Evolutionary conservation across 2,888 invertebrate genomes (phyloP), one percentile per base, ranked within the genome.

Genomic region (Sesia bembeciformis): DNA sequence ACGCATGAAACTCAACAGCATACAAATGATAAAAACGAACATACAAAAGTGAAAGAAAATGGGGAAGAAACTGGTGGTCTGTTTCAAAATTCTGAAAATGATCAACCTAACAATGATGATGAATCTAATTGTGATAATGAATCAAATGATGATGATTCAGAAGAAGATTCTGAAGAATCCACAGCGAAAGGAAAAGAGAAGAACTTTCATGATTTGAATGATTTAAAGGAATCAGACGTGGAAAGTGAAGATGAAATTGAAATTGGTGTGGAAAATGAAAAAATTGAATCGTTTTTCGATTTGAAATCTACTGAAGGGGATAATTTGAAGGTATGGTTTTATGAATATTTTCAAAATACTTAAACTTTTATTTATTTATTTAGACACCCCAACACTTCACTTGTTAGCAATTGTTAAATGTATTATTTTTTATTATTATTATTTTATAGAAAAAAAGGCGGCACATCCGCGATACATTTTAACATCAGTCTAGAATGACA

Each of bases 151-250:
- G 52, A 49, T 39, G 53, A 49, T 59, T 65, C 78, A 43, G 66
- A 67, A 57, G 64, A 55, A 40, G 51, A 60, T 41, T 58, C 55
- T 5, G 56, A 57, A 51, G 59, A 63, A 50, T 59, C 61, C 40
- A 57, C 56, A 3, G 60, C 50, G 38, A 57, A 62, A 56, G 53
- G 56, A 4, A 60, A 55, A 3, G 57, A 60, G 59, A 54, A 58
- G 49, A 66, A 70, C 57, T 60, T 68, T 40, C 71, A 77, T 58
- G 67, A 82, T 70, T 74, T 90, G 6, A 82, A 87, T 7, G 91
- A 91, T 70, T 72, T 91, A n/a, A 90, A 81, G 60, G 86, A 83
- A 40, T 85, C 90, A 40, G 90, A 89, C 57, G 74, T 69, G 4
- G 86, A 86, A 53, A 72, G 74, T 57, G 68, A 69, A 3, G 67